These are phyloP conservation scores for Metacarcinus magister DNA, from an alignment of 2,888 invertebrate genomes.

Conservation along the genomic window DNA sequence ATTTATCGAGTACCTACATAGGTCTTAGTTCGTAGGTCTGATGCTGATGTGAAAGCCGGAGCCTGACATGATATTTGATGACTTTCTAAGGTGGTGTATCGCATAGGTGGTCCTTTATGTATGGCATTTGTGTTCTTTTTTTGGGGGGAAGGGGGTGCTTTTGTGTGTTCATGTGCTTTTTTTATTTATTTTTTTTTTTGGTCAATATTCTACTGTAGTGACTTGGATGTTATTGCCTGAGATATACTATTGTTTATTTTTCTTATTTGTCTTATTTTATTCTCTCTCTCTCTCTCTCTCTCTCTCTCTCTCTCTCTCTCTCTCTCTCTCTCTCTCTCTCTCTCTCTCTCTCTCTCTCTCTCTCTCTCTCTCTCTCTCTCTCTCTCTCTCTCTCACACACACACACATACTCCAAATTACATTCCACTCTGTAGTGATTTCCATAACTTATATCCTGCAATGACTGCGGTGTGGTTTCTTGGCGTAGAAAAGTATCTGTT, in stretches of 20 bases:
- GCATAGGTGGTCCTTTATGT: too few species aligned
- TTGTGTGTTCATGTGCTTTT: too few species aligned
- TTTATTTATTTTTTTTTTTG: too few species aligned
- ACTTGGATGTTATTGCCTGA: too few species aligned
- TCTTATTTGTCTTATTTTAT: neutral
- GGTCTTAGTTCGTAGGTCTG: too few species aligned
- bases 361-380: conserved; percentile 47
- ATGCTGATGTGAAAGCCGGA: too few species aligned
- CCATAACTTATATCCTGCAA: neutral
- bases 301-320: conserved; percentile 54
- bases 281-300: conserved; percentile 59
- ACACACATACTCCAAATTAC: neutral
- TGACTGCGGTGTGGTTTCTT: neutral
- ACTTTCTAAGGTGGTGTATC: too few species aligned
- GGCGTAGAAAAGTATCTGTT: neutral
- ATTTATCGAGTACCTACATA: too few species aligned
- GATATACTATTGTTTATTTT: neutral
- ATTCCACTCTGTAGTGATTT: neutral
- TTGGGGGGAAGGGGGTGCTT: too few species aligned
- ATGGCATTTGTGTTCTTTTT: too few species aligned
- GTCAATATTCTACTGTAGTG: too few species aligned
- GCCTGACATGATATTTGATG: too few species aligned
- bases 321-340: conserved; percentile 51
- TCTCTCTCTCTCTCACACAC: conserved; percentile 53
- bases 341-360: conserved; percentile 59